Base-by-base conservation (phyloP, 2,113 vertebrate species). In the Upupa epops region DNA sequence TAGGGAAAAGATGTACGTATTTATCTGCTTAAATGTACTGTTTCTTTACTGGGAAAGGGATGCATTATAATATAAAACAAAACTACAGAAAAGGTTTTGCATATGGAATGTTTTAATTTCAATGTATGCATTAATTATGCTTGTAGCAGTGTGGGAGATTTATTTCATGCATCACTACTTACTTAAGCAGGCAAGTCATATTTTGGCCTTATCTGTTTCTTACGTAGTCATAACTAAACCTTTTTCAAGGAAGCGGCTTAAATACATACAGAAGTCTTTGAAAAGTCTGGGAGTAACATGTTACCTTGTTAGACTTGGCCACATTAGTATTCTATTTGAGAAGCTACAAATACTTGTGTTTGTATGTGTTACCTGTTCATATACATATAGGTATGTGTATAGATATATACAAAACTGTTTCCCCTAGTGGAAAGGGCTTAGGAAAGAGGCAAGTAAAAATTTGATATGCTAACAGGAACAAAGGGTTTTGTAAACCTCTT, bases 371-470 rank as follows among this genome's bases (percentile, higher is more conserved):
- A 37, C 59, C 24, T 65, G 3, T 51, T 4, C 42, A 19, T 28
- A 11, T 5, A 1, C 13, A 2, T 5, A 2, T 3, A 3, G 5
- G 4, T 13, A 7, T 34, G 34, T 45, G 8, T 48, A 8, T 21
- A 13, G 24, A 4, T 51, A 14, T 29, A 3, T 17, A 56, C 19
- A 59, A n/a, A 75, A 29, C 6, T 15, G 13, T 58, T 64, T 64
- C 5, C 15, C 9, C 12, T 11, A 8, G 14, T 65, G 55, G 17
- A 60, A 52, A 32, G 17, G 29, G 36, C 31, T 29, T 45, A 51
- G 12, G 37, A 56, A 51, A 56, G 64, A 69, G 24, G 3, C 14
- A 13, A 15, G 51, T 63, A 3, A 1, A 15, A 68, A 55, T 29
- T 37, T 6, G 66, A 74, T 17, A 15, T 3, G 22, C 20, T 7